A percentile compares a stretch with the other conserved stretches of the same genome.
phyloP scores from a whole-genome alignment of 2,797 vertebrate genomes.

The Helicolenus hilgendorfi region DNA sequence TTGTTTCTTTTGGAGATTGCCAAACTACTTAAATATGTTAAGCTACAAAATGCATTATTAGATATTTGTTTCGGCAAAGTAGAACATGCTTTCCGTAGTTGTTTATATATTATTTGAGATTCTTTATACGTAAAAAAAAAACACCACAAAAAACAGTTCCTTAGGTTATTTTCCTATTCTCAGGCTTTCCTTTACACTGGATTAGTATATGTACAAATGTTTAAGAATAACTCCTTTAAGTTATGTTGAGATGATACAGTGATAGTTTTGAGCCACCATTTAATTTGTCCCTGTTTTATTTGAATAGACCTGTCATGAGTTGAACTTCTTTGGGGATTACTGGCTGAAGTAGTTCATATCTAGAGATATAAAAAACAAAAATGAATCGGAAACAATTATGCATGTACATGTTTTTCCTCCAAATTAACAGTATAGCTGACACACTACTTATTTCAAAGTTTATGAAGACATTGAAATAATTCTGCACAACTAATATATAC shows the following conservation, averaged over 20 bases:
- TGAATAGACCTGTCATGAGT: neutral
- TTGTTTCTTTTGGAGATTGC: neutral
- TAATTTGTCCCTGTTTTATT: neutral
- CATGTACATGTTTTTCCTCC: constrained; percentile 33
- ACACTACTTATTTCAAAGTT: neutral
- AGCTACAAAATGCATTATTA: neutral
- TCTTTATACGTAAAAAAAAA: constrained; percentile 10
- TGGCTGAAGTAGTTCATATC: neutral
- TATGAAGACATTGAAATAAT: neutral
- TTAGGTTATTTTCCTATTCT: constrained; percentile 28
- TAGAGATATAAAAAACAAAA: neutral
- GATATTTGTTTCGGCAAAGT: neutral
- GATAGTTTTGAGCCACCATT: neutral
- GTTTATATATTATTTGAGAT: constrained; percentile 18
- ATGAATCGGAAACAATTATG: neutral
- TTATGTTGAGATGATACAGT: neutral
- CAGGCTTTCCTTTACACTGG: constrained; percentile 75
- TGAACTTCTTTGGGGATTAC: neutral
- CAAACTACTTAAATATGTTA: constrained; percentile 26
- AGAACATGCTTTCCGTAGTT: neutral
- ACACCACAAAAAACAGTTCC: neutral
- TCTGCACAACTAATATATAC: neutral
- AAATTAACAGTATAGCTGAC: neutral
- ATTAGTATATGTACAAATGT: constrained; percentile 47
- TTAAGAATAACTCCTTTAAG: constrained; percentile 1